A percentile compares a stretch with the other conserved stretches of the same genome.
Evolutionary conservation across 2,888 invertebrate genomes (phyloP).

Genomic region (Melitaea athalia): DNA sequence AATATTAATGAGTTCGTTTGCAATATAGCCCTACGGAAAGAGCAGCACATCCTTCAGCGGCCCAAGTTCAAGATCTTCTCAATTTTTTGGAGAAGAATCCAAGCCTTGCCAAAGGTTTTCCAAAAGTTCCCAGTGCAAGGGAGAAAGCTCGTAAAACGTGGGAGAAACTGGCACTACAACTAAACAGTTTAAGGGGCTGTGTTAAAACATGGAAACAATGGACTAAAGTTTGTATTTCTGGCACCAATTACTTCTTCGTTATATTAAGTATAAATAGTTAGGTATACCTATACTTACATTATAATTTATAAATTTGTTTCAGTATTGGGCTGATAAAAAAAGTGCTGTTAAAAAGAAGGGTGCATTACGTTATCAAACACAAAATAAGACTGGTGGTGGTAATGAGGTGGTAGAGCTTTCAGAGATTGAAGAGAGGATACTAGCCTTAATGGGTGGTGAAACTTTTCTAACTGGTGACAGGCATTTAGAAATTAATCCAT

Average conservation of each 20-base stretch:
- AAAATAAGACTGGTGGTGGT: conserved; percentile 12
- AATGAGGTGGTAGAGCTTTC: neutral
- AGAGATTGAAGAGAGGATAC: neutral
- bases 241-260: neutral
- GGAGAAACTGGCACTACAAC: conserved; percentile 6
- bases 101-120: neutral
- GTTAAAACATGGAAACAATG: conserved; percentile 18
- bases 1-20: too few relatives aligned
- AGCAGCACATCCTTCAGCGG: too few relatives aligned
- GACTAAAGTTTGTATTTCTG: conserved; percentile 5
- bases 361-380: conserved; percentile 2
- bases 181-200: conserved; percentile 11
- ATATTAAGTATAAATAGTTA: neutral
- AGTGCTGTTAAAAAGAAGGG: conserved; percentile 17
- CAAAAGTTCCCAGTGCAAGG: conserved; percentile 10
- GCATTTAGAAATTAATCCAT: too few relatives aligned
- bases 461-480: neutral
- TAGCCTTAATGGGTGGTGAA: conserved; percentile 1
- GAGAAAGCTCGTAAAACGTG: neutral
- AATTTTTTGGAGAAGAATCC: too few relatives aligned
- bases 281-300: too few relatives aligned
- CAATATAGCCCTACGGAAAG: too few relatives aligned
- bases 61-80: neutral
- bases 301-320: conserved; percentile 6
- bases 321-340: conserved; percentile 25